Base-by-base conservation (phyloP, 2,888 invertebrate genomes). In the Craniophora ligustri region DNA sequence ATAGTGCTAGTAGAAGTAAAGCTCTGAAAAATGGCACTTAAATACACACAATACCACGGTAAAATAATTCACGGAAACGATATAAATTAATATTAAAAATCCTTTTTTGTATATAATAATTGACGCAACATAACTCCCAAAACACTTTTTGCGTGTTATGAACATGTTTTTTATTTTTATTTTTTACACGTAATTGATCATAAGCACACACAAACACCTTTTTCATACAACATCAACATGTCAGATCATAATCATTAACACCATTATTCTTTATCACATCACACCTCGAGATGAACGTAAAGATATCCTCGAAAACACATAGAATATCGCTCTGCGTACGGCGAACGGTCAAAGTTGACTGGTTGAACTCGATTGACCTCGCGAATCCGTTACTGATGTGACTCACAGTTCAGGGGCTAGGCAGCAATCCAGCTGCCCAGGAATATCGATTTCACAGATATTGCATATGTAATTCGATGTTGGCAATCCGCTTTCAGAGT, bases 321-420 rank as follows among this genome's bases (percentile, higher is more conserved):
- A 49, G 56, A 58, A 73, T 54, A 54, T 51, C 51, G 50, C 65
- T 65, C 78, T 71, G 36, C 67, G 76, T 75, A 55, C 71, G 47
- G 72, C 71, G 72, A 73, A 68, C 82, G 88, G 91, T 89, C 89
- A 87, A 86, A 90, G 90, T 90, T 88, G 86, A 89, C 79, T 78
- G 78, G 38, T 77, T 90, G 91, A 91, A 85, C 91, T 81, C 81
- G n/a, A 48, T 58, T 91, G 88, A 91, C 87, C 91, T 85, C 86
- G 79, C 80, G 73, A 79, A 78, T 81, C 75, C 66, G 72, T 67
- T 49, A 68, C 34, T 19, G 58, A 48, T 65, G 59, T 65, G 67
- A 67, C 50, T 67, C 59, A 59, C 49, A 28, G 63, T 55, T 63
- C 49, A 50, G 45, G 54, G 63, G 48, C 63, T 68, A 47, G 44